These are phyloP conservation scores for Serilophus lunatus DNA, from an alignment of 2,113 vertebrate genomes.

Conservation along the genomic window DNA sequence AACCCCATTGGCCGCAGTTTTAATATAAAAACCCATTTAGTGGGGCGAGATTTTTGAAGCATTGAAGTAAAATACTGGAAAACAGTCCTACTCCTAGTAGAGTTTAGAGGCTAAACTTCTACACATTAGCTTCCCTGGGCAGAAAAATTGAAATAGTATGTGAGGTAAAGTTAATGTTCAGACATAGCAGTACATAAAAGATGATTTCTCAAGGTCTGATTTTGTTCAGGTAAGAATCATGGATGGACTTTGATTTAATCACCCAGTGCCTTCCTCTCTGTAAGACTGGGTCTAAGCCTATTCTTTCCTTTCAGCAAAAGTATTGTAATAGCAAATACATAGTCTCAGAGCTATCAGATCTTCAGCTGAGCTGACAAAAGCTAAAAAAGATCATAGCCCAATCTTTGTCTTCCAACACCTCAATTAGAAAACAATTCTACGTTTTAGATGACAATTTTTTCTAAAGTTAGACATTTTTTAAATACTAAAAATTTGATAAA, in stretches of 20 bases:
- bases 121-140: neutral
- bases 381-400: conserved; percentile 16
- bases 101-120: neutral
- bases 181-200: neutral
- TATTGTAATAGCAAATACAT: conserved; percentile 52
- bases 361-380: conserved; percentile 15
- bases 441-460: conserved; percentile 12
- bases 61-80: neutral
- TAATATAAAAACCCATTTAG: neutral
- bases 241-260: neutral
- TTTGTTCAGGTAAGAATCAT: neutral
- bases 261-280: conserved; percentile 9
- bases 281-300: conserved; percentile 20
- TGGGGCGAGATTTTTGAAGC: neutral
- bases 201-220: neutral
- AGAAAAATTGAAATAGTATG: neutral
- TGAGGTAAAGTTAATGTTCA: neutral
- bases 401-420: conserved; percentile 16
- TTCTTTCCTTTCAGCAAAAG: neutral
- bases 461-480: neutral
- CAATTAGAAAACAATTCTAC: conserved; percentile 44
- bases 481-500: neutral
- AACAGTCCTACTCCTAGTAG: neutral
- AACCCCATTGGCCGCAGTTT: neutral
- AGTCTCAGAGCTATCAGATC: conserved; percentile 46